Base-by-base conservation (phyloP, 1,140 invertebrate species). In the Pachypeltis micranthus region DNA sequence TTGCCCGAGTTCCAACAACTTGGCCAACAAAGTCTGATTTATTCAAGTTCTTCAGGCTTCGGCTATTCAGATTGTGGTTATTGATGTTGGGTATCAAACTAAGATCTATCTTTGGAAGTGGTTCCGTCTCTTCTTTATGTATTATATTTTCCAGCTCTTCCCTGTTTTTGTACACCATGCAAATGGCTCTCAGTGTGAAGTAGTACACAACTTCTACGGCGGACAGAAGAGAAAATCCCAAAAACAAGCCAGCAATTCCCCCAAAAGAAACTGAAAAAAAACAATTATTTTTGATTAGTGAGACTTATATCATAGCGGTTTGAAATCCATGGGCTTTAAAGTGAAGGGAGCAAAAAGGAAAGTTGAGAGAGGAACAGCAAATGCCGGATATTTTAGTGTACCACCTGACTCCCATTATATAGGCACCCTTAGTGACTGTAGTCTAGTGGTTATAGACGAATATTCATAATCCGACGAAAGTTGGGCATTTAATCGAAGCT, bases 171-270 rank as follows among this genome's bases (percentile, higher is more conserved):
- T 68, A 66, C 0, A 70, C 61, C 70, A 71, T 71, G 65, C 85
- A 87, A 59, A 79, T 82, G 26, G 84, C 79, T 23, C 85, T 74
- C 64, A 87, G 70, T 0, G 83, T 84, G 67, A 87, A 86, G 68
- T 85, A 88, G 69, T 87, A 87, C 12, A 86, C 72, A 4, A 88
- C 74, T 72, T 89, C 86, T 0, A 87, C 81, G 0, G 82, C 84
- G 0, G 83, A 85, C 1, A 89, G 71, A 26, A 89, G 70, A 19
- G 84, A 86, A 71, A 86, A 88, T 0, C 86, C 86, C 0, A 88
- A 72, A 72, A 88, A 88, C 1, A 88, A 75, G 7, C 87, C 85
- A 4, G 85, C 85, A 61, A 88, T 87, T 27, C 85, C 85, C 28
- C 84, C 83, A 69, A 85, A 86, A 16, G 84, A 82, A 31, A 85